Conservation (phyloP, 2,888 invertebrate species). For the Rosalia funebris region DNA sequence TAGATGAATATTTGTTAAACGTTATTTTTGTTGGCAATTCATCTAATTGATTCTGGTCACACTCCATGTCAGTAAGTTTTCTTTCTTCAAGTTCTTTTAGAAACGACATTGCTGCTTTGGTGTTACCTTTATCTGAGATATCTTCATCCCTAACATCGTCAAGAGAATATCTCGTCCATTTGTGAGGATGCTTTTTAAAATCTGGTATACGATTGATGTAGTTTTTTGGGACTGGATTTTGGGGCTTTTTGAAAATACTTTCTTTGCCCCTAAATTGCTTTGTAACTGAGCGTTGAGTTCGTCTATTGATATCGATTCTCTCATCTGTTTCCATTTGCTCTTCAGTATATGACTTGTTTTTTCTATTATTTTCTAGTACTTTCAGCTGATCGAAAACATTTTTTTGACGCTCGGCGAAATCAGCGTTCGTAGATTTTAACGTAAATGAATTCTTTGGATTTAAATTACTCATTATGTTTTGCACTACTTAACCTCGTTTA, state of each 20-base stretch:
- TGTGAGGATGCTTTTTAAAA: constrained; percentile 79
- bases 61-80: constrained; percentile 45
- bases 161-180: constrained; percentile 83
- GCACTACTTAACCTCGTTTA: no score
- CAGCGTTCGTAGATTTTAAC: constrained; percentile 50
- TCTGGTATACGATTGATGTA: constrained; percentile 64
- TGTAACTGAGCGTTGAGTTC: constrained; percentile 65
- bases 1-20: constrained; percentile 52
- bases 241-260: constrained; percentile 83
- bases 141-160: constrained; percentile 80
- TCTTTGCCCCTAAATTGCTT: constrained; percentile 76
- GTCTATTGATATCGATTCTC: constrained; percentile 29
- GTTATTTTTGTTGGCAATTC: constrained; percentile 54
- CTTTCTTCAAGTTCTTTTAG: constrained; percentile 72
- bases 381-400: constrained; percentile 76
- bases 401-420: constrained; percentile 71
- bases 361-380: constrained; percentile 66
- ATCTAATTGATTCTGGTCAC: constrained; percentile 38
- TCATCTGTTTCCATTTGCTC: constrained; percentile 40
- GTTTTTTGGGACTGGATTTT: constrained; percentile 68
- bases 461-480: background rate
- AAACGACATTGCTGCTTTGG: constrained; percentile 81
- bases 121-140: constrained; percentile 82
- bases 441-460: constrained; percentile 29
- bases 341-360: constrained; percentile 26